phyloP scores from a whole-genome alignment of 2,113 vertebrate species.

The Gadus chalcogrammus region DNA sequence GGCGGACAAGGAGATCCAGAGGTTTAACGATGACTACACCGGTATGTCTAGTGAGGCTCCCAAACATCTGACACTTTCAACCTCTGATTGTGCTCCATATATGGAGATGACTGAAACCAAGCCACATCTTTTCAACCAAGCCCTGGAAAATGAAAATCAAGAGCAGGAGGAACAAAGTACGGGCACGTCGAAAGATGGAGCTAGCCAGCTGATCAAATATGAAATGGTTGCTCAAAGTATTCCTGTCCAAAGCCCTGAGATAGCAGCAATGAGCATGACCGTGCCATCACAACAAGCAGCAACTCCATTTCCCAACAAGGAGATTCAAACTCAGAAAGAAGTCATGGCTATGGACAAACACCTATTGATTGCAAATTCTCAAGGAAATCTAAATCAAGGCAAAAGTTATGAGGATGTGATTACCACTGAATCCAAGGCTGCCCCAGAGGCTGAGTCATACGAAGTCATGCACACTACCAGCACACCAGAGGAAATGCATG shows the following conservation, averaged over 20 bases:
- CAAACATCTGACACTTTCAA: neutral
- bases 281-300: no score
- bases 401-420: neutral
- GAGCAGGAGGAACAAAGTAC: no score
- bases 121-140: no score
- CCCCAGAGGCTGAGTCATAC: neutral
- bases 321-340: neutral
- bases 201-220: no score
- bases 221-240: no score
- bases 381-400: neutral
- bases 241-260: no score
- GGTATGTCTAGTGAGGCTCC: neutral
- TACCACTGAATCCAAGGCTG: neutral
- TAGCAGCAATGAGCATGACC: no score
- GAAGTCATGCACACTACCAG: neutral
- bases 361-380: neutral
- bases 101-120: no score
- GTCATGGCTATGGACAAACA: neutral
- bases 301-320: no score
- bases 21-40: neutral
- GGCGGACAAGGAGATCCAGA: neutral
- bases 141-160: no score
- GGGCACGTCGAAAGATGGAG: no score
- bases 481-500: neutral
- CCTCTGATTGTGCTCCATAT: constrained; percentile 1